phyloP scores from a whole-genome alignment of 2,113 vertebrate species.

The Cichladusa arquata region DNA sequence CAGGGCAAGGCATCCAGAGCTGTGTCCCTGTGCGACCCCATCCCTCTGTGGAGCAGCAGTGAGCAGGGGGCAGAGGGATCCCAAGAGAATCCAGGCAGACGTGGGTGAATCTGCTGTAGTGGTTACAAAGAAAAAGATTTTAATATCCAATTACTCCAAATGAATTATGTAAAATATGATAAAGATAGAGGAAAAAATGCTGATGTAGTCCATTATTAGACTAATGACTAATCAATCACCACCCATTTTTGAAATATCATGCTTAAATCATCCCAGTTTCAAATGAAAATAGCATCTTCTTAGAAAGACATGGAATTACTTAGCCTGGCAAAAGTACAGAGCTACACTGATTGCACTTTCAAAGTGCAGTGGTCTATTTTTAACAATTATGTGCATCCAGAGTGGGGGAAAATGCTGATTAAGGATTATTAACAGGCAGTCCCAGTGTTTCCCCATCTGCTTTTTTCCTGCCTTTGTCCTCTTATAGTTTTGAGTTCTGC shows the following conservation, averaged over 20 bases:
- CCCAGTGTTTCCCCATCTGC: not conserved
- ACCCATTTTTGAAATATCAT: constrained; percentile 24
- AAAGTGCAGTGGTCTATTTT: not conserved
- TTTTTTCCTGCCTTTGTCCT: not conserved
- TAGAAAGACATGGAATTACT: not conserved
- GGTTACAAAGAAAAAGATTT: not conserved
- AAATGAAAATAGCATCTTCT: constrained; percentile 18
- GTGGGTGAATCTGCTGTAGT: not conserved
- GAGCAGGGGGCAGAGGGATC: not conserved
- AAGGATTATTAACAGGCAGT: not conserved
- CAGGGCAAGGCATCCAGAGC: accelerated
- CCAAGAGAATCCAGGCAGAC: not conserved
- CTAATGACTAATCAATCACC: constrained; percentile 52
- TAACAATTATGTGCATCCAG: not conserved
- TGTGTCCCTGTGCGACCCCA: not conserved
- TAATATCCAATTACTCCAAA: constrained; percentile 27
- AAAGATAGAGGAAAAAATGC: constrained; percentile 2
- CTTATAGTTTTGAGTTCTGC: not conserved
- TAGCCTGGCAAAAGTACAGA: not conserved
- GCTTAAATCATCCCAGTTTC: not conserved
- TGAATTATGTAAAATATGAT: constrained; percentile 35
- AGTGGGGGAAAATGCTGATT: not conserved
- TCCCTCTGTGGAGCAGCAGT: not conserved
- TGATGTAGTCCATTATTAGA: constrained; percentile 50
- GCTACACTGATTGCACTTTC: not conserved